Base-by-base conservation (phyloP, 2,113 vertebrate genomes). In the Brienomyrus longianalis region DNA sequence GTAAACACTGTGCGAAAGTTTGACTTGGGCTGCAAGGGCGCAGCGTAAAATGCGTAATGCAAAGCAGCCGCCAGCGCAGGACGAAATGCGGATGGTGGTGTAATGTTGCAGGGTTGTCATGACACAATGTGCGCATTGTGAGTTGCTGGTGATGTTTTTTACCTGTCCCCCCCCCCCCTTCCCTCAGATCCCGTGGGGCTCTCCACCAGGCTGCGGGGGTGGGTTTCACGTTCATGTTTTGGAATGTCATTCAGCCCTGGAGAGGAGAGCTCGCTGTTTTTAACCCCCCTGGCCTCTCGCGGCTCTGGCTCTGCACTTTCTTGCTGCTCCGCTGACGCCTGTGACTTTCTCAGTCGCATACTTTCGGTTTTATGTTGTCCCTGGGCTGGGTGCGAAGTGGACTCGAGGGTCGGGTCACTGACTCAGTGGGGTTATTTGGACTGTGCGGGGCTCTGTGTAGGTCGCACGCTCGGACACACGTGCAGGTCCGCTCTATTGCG, bases 181-280 rank as follows among this genome's bases (percentile, higher is more conserved):
- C 85, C 27, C 48, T 21, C 48, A 86, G 85, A 15, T 86, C 85
- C 23, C 9, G 85, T 31, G 43, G 48, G 50, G 21, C n/a, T 31
- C 50, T 35, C 85, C 50, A 54, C 9, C 50, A 54, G 47, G 47
- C 83, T 86, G 83, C 15, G 47, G 85, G 85, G 50, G 85, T 86
- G 50, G 85, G 85, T 86, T 86, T 52, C 50, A 35, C 85, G 50
- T 52, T 86, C 27, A 50, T 86, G 85, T 52, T 86, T 86, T 86
- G 85, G 85, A 86, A 86, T 52, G 85, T 52, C 85, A 86, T 86
- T 86, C 50, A 86, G 85, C 3, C n/a, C 50, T 8, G 85, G 6
- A 83, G 77, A 45, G 43, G 45, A 48, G 17, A 48, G 39, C 45
- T 43, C 7, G 39, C 83, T 47, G 83, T 27, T 3, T 7, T 48